Evolutionary conservation across 2,113 vertebrate species (phyloP).

Genomic region (Nothocercus julius): DNA sequence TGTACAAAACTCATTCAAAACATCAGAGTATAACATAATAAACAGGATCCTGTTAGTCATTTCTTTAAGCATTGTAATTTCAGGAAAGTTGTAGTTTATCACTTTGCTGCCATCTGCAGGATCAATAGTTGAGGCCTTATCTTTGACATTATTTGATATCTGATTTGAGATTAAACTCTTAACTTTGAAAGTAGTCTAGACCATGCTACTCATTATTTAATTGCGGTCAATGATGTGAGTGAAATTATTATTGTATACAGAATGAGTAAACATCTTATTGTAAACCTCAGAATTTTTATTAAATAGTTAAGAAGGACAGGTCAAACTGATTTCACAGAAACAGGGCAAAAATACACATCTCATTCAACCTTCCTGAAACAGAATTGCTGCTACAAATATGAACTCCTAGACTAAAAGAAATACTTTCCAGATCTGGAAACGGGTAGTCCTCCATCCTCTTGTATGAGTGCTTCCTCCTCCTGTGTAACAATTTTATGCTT

Average conservation of each 20-base stretch:
- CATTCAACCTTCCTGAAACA: background rate
- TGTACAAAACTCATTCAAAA: background rate
- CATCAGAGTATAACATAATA: background rate
- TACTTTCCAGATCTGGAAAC: background rate
- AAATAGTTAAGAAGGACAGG: background rate
- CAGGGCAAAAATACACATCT: background rate
- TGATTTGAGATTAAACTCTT: background rate
- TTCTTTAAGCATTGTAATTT: background rate
- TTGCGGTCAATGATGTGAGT: no score
- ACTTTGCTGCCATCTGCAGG: background rate
- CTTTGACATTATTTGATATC: background rate
- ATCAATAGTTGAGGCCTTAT: background rate
- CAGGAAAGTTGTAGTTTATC: background rate
- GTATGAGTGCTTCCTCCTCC: background rate
- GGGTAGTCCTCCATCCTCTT: background rate
- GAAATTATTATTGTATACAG: background rate
- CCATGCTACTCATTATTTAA: background rate
- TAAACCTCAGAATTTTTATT: conserved; percentile 26
- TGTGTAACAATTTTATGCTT: background rate
- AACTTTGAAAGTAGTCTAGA: background rate
- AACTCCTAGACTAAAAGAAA: background rate
- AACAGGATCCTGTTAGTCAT: background rate
- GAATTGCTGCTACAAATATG: background rate
- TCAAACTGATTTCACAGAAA: background rate
- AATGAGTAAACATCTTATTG: background rate